These are phyloP conservation scores for Drosophila koepferae DNA, from an alignment of 2,888 invertebrate genomes.

Conservation along the genomic window DNA sequence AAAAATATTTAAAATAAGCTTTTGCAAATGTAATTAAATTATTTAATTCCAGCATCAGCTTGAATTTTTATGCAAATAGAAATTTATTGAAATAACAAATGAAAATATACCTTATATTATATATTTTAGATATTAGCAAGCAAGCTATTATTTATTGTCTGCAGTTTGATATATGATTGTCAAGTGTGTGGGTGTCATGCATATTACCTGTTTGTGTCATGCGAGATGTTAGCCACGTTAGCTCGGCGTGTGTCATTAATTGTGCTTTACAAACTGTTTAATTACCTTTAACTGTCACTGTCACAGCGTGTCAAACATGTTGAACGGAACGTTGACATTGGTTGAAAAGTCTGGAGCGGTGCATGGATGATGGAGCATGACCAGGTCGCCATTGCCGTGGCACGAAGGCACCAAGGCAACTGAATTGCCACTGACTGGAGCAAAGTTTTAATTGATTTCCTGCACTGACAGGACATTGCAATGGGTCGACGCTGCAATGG, in stretches of 20 bases:
- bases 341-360: slow-evolving; percentile 33
- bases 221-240: slow-evolving; percentile 4
- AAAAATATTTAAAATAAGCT: no score
- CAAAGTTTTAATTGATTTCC: slow-evolving; percentile 78
- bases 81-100: no score
- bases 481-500: slow-evolving; percentile 1
- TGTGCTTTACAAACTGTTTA: slow-evolving; percentile 63
- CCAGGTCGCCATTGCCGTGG: slow-evolving; percentile 22
- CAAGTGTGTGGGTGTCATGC: background rate
- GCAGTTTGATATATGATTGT: background rate
- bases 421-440: slow-evolving; percentile 39
- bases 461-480: slow-evolving; percentile 42
- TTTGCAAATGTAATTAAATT: no score
- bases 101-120: no score
- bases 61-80: no score
- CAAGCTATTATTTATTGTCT: background rate
- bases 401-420: background rate
- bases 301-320: slow-evolving; percentile 44
- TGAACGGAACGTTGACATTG: slow-evolving; percentile 37
- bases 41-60: no score
- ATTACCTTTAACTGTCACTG: slow-evolving; percentile 63
- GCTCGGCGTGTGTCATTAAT: slow-evolving; percentile 49
- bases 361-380: slow-evolving; percentile 23
- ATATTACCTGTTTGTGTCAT: slow-evolving; percentile 5
- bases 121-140: no score